A percentile compares a stretch with the other conserved stretches of the same genome.
phyloP scores from a whole-genome alignment of 2,113 vertebrate genomes.

The Pachypanchax playfairii region DNA sequence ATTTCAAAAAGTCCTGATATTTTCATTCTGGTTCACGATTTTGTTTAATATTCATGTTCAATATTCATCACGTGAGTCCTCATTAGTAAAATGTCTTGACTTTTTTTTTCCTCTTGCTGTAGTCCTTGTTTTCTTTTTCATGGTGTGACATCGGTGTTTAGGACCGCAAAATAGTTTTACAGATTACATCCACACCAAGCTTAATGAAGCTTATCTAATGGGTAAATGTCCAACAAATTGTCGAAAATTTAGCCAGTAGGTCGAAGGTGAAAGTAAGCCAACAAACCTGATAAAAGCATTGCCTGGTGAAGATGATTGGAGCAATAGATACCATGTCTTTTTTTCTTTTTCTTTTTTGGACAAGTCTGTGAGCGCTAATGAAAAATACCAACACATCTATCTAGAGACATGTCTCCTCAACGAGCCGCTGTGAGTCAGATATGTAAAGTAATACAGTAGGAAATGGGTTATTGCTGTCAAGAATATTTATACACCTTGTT shows the following conservation, averaged over 20 bases:
- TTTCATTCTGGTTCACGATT: not conserved
- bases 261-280: not conserved
- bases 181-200: no score
- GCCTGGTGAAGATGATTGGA: not conserved
- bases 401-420: not conserved
- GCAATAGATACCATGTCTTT: not conserved
- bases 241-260: not conserved
- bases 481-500: no score
- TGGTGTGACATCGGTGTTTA: not conserved
- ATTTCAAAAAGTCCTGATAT: not conserved
- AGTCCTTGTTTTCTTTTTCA: not conserved
- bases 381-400: not conserved
- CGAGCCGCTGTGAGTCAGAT: no score
- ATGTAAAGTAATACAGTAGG: no score
- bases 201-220: slow-evolving; percentile 6
- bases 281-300: not conserved
- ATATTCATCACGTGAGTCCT: not conserved
- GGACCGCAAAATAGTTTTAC: not conserved
- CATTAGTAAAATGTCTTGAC: not conserved
- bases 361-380: not conserved
- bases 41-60: not conserved
- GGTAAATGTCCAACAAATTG: not conserved
- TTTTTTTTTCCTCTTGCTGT: not conserved
- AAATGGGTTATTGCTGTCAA: no score
- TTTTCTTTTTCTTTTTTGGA: no score